Base-by-base conservation (phyloP, 2,797 vertebrate genomes). In the Parauchenoglanis ngamensis region DNA sequence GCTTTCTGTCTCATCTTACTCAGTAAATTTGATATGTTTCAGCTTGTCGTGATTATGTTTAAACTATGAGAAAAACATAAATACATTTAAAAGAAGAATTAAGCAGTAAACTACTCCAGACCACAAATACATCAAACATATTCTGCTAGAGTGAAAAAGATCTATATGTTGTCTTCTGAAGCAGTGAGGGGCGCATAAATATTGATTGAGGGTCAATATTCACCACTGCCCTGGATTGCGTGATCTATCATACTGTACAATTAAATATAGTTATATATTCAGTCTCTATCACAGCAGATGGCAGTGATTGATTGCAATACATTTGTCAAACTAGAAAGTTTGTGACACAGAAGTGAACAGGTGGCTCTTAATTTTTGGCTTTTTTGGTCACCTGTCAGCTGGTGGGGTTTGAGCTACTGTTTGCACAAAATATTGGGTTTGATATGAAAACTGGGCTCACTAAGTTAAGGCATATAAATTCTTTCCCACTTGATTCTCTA, bases 141-240 rank as follows among this genome's bases (percentile, higher is more conserved):
- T 91, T 92, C 88, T 89, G 89, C 85, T 85, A 83, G 88, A 86
- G 73, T 68, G 59, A 85, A 88, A 65, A 83, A 76, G 86, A 91
- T 90, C 89, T 87, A 90, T 90, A 91, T 83, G 86, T 76, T 85
- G 56, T 88, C 73, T 90, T 84, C 83, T 87, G 83, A 87, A 91
- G 87, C 88, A 89, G 86, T 40, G 89, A 91, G 90, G 91, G 92
- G 92, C 79, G 90, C 89, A 90, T 85, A 87, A 87, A 81, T 93
- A 95, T 94, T 54, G 94, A 95, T 85, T 78, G 89, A 78, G 77
- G 90, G 90, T 95, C 77, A 80, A 59, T 94, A 93, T 6, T 87
- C 88, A 90, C 90, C 92, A 92, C 92, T 92, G 91, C 91, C 91
- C 89, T 91, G 92, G 93, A 94, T 93, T 91, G 94, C 92, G 92